Percentiles rank a stretch among this genome's conserved stretches.
phyloP scores from a whole-genome alignment of 1,140 invertebrate species.

The Drosophila nikananu region DNA sequence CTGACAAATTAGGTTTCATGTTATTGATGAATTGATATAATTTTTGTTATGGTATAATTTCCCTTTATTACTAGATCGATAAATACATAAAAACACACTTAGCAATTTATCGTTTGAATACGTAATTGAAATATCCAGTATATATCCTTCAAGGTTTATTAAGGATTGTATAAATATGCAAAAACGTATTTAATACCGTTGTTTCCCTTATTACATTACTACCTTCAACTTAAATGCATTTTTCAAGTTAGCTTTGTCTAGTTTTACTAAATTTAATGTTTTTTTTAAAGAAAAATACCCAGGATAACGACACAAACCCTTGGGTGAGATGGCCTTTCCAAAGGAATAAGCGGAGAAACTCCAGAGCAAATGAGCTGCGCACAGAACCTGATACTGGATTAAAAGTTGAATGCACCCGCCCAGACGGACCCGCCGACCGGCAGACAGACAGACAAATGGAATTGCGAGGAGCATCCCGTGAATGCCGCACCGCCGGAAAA shows the following conservation, averaged over 20 bases:
- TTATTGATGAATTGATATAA: not conserved
- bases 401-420: slow-evolving; percentile 19
- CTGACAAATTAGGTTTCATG: not conserved
- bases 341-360: not conserved
- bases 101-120: not conserved
- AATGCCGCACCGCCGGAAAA: slow-evolving; percentile 9
- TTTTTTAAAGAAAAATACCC: not conserved
- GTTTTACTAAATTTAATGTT: not conserved
- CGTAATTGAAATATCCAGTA: not conserved
- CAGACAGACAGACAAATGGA: slow-evolving; percentile 11
- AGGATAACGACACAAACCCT: not conserved
- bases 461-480: slow-evolving; percentile 11
- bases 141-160: too few relatives aligned
- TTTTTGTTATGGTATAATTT: not conserved
- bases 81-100: not conserved
- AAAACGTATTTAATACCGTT: too few relatives aligned
- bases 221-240: too few relatives aligned
- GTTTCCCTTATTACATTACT: too few relatives aligned
- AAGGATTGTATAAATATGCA: too few relatives aligned
- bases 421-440: not conserved
- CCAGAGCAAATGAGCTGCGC: slow-evolving; percentile 14
- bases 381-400: slow-evolving; percentile 13
- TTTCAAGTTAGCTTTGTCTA: not conserved
- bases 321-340: not conserved
- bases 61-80: not conserved